Evolutionary conservation across 2,797 vertebrate genomes (phyloP), one percentile per base, ranked within the genome.

Genomic region (Rhinatrema bivittatum): DNA sequence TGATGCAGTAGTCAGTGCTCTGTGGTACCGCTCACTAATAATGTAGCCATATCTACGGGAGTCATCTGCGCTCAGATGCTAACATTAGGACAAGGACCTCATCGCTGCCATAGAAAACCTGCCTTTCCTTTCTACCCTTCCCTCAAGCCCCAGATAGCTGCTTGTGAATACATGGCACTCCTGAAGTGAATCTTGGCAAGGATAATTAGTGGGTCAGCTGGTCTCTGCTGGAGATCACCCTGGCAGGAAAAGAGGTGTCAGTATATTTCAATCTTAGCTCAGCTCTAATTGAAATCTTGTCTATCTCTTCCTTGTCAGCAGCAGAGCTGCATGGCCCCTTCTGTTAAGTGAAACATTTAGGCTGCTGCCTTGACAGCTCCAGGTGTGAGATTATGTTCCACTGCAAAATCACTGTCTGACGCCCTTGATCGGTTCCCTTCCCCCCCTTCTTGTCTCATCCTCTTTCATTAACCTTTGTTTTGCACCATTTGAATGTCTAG

Each of bases 201-300:
- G 34, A 53, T 56, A 42, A 59, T 62, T 69, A 71, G 25, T 10
- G 43, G 54, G 19, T 11, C 26, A 41, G 48, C 5, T 2, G 52
- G 42, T 56, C 60, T 53, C 40, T 37, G 56, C 35, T 7, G 53
- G 62, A 37, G 45, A 41, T 28, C 39, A 29, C n/a, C 51, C 40
- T 41, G 53, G 66, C 58, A 44, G 29, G 2, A 56, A 56, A 36
- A 31, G 45, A 44, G 32, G 9, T 60, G 57, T 57, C 64, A 70
- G 39, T n/a, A 18, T 25, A 32, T 31, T 58, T 5, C 22, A 60
- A 45, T 37, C 42, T 11, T 50, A 38, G 56, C 44, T 47, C 44
- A 46, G 43, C 42, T 63, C 46, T 79, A 72, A 68, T 52, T 70
- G 70, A 74, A 75, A 70, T 57, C 57, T 34, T 72, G 60, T 62